Percentiles rank a stretch among this genome's conserved stretches.
These are phyloP conservation scores for Halcyon chelicuti DNA, from an alignment of 2,797 vertebrate genomes.

Conservation along the genomic window DNA sequence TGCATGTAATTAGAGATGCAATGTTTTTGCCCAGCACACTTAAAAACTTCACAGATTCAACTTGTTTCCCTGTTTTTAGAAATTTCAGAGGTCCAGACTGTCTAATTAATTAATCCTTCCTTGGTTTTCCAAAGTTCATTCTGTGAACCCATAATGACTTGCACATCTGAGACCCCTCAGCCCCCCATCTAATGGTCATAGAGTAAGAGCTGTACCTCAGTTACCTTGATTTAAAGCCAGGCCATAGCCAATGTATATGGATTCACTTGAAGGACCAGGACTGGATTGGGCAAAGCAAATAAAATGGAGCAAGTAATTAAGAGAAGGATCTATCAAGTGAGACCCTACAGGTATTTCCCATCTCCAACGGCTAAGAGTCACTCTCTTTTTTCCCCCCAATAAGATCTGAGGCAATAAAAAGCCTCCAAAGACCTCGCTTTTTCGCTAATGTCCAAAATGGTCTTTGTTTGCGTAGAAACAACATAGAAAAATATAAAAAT, in stretches of 20 bases:
- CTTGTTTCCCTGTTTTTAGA: neutral
- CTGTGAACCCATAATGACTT: neutral
- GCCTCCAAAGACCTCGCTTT: conserved; percentile 19
- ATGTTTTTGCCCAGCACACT: neutral
- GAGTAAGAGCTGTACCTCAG: neutral
- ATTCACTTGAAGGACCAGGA: neutral
- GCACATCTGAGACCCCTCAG: neutral
- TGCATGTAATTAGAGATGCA: neutral
- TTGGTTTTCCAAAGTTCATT: neutral
- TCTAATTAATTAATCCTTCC: neutral
- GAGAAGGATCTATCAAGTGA: neutral
- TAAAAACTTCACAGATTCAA: neutral
- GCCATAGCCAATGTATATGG: neutral
- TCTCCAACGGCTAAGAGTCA: neutral
- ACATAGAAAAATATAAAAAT: conserved; percentile 49
- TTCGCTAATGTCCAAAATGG: conserved; percentile 44
- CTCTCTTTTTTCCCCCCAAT: neutral
- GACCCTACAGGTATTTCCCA: conserved; percentile 28
- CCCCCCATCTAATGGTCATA: neutral
- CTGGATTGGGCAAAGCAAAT: neutral
- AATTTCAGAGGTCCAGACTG: neutral
- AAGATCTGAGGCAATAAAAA: conserved; percentile 4
- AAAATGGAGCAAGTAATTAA: neutral
- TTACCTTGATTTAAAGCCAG: neutral
- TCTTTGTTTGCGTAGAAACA: conserved; percentile 59